These are phyloP conservation scores for Plectrocnemia conspersa DNA, from an alignment of 1,140 invertebrate species.

Conservation along the genomic window DNA sequence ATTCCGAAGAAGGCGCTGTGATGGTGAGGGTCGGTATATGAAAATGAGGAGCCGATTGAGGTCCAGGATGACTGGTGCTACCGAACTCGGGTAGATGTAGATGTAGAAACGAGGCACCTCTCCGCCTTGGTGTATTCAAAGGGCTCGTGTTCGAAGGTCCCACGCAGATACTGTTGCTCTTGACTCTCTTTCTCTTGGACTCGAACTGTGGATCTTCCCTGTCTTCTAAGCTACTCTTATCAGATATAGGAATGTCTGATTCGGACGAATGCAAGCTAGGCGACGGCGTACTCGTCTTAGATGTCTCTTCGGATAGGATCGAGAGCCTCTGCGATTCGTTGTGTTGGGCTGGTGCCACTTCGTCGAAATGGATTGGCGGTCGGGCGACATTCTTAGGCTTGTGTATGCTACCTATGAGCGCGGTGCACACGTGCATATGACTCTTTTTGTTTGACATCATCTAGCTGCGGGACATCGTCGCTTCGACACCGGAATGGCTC, in stretches of 20 bases:
- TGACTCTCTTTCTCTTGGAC: slow-evolving; percentile 35
- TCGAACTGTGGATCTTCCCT: slow-evolving; percentile 3
- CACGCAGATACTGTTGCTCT: slow-evolving; percentile 49
- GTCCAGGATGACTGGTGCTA: slow-evolving; percentile 36
- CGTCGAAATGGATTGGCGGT: slow-evolving; percentile 37
- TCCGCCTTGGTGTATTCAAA: slow-evolving; percentile 37
- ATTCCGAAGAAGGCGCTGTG: slow-evolving; percentile 45
- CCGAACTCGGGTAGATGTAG: slow-evolving; percentile 39
- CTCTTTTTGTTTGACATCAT: slow-evolving; percentile 28
- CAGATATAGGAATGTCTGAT: slow-evolving; percentile 3
- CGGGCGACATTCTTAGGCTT: slow-evolving; percentile 47
- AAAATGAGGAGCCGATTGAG: slow-evolving; percentile 42
- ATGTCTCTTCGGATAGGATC: slow-evolving; percentile 23
- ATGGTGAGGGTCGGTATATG: slow-evolving; percentile 49
- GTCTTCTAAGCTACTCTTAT: not conserved
- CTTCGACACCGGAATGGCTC: too few relatives aligned
- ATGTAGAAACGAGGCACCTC: slow-evolving; percentile 46
- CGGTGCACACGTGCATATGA: slow-evolving; percentile 41
- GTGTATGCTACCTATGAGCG: slow-evolving; percentile 48
- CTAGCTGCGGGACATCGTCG: too few relatives aligned
- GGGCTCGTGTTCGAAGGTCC: slow-evolving; percentile 35
- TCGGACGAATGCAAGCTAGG: slow-evolving; percentile 14
- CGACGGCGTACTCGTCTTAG: not conserved
- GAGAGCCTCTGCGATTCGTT: slow-evolving; percentile 5
- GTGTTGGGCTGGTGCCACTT: not conserved